A percentile compares a stretch with the other conserved stretches of the same genome.
Conservation (phyloP, 2,113 vertebrate genomes). For the Chloroceryle aenea region DNA sequence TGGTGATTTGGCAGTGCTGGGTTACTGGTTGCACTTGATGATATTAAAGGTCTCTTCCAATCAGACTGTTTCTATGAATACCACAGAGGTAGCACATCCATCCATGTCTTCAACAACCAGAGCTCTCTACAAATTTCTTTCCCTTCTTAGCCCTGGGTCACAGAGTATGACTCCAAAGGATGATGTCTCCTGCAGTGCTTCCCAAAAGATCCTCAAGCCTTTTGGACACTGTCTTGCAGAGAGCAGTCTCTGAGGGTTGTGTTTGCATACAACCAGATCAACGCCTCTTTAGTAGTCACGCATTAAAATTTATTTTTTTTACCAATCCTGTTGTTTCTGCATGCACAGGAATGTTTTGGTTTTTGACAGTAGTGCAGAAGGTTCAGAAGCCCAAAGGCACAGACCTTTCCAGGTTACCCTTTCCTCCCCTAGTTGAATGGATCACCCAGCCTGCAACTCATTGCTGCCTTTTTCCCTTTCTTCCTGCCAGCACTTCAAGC, state of each 20-base stretch:
- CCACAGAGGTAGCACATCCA: neutral
- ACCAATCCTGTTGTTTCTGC: neutral
- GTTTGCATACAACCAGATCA: neutral
- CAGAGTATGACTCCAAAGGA: neutral
- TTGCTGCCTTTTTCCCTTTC: neutral
- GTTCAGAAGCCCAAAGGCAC: neutral
- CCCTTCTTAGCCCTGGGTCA: neutral
- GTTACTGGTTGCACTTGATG: too few relatives aligned
- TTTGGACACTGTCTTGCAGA: neutral
- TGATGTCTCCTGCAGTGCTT: neutral
- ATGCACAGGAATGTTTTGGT: neutral
- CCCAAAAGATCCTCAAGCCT: neutral
- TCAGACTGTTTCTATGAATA: too few relatives aligned
- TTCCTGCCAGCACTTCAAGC: slow-evolving; percentile 89
- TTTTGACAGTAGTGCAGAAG: neutral
- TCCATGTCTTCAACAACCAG: neutral
- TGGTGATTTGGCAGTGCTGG: too few relatives aligned
- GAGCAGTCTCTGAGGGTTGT: neutral
- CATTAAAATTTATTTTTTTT: rapidly evolving
- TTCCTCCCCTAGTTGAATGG: neutral
- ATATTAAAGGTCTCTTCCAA: too few relatives aligned
- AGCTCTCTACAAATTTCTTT: neutral
- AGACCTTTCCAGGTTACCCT: neutral
- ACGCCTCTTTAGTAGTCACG: neutral
- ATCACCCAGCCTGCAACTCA: neutral